These are phyloP conservation scores for Puffinus mauretanicus DNA, from an alignment of 2,113 vertebrate species.

Conservation along the genomic window DNA sequence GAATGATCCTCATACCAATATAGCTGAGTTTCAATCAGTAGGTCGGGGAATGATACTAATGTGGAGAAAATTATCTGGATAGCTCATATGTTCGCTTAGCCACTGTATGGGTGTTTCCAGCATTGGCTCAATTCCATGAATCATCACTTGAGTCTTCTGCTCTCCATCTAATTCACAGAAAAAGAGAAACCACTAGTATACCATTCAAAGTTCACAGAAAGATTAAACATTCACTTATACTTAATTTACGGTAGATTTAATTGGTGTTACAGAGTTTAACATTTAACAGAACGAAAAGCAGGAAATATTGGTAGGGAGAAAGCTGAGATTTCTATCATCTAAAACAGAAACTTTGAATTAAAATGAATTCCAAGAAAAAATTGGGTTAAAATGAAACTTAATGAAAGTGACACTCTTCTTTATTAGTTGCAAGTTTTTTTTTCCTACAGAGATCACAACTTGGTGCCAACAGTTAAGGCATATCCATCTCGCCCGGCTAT, in stretches of 20 bases:
- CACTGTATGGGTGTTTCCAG: constrained; percentile 97
- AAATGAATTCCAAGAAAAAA: constrained; percentile 70
- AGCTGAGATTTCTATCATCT: constrained; percentile 53
- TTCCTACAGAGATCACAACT: background rate
- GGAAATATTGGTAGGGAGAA: constrained; percentile 60
- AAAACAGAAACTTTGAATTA: constrained; percentile 59
- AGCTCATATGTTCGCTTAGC: constrained; percentile 98
- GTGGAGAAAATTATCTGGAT: constrained; percentile 99
- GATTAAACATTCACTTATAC: constrained; percentile 22
- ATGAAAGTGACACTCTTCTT: constrained; percentile 50
- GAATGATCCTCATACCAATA: constrained; percentile 1
- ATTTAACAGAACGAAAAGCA: constrained; percentile 41
- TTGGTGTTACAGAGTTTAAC: constrained; percentile 7
- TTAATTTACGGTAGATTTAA: background rate
- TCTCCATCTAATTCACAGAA: constrained; percentile 84
- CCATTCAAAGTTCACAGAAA: constrained; percentile 36
- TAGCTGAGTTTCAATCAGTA: constrained; percentile 81
- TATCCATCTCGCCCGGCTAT: rapidly evolving
- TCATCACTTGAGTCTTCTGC: constrained; percentile 91
- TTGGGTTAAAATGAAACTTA: constrained; percentile 41
- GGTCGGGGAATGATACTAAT: constrained; percentile 88
- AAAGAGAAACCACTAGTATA: constrained; percentile 64
- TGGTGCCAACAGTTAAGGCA: constrained; percentile 31
- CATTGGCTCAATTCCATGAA: constrained; percentile 97
- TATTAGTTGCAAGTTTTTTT: constrained; percentile 39